Base-by-base conservation (phyloP, 1,140 invertebrate species). In the Lasioglossum albipes region DNA sequence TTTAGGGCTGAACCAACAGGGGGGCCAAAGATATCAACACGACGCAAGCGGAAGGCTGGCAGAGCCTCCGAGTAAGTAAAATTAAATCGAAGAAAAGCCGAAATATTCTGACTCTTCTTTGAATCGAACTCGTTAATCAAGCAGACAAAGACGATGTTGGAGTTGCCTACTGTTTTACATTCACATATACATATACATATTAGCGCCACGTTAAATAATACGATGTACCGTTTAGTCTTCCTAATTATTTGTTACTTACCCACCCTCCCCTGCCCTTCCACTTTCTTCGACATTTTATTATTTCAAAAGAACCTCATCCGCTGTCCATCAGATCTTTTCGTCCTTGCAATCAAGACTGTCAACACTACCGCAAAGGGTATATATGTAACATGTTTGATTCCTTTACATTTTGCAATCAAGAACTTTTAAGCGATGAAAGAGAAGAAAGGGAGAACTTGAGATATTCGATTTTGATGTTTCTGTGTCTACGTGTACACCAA, bases 1-100 rank as follows among this genome's bases (percentile, higher is more conserved):
- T 94, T 93, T 94, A 94, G 93, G 93, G 92, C 91, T 92, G 92
- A 93, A 92, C 92, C 93, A 86, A 93, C 92, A 90, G 93, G 93
- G 93, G 93, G 92, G 91, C 90, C 92, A 93, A 94, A 94, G 93
- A 92, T 93, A 90, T 93, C 92, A 88, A 90, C 91, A 87, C 91
- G 92, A 90, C 92, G 93, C 90, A 93, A 93, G 91, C 92, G 93
- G 92, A 93, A 91, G 87, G 89, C 91, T 93, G 92, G 91, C 91
- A 93, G 91, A 92, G 92, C 92, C 92, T 93, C 92, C 92, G 92
- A 93, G 93, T 93, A 93, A 93, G 93, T 93, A 93, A 91, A 74
- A 89, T 79, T 81, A n/a, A 54, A 85, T 84, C 80, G 79, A 89
- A 86, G 87, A 86, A 88, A 85, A 85, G 87, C 74, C 82, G 82